Base-by-base conservation (phyloP, 53 echinoderm and acorn worm genomes). In the Holothuria scabra region DNA sequence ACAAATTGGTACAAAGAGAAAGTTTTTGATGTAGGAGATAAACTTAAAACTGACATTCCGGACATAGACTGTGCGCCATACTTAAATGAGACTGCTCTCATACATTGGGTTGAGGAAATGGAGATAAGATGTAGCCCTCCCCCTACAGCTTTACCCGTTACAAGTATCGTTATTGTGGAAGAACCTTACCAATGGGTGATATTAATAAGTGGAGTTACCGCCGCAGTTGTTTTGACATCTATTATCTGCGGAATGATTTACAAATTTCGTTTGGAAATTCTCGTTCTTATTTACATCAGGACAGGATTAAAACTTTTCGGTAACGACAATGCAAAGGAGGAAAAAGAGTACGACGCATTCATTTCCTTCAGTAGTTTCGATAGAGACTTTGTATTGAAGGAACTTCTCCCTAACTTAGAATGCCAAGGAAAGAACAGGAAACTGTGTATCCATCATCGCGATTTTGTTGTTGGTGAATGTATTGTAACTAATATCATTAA, bases 341-440 rank as follows among this genome's bases (percentile, higher is more conserved):
- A 60, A n/a, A 88, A 80, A 66, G 29, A 65, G 12, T 93, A 89
- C 26, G 93, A 93, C 66, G 90, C 90, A 8, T 93, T 93, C 29
- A 74, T 93, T 60, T 93, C 93, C 4, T 93, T 88, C 69, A 90
- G 93, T 31, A 87, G 90, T 60, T 66, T 88, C 1, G 93, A 93
- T 65, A 62, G 64, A 9, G 35, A 76, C 1, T 90, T 87, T 79
- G 93, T 93, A 7, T 52, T 85, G 14, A 58, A 85, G 18, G 87
- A 88, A 49, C 81, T 93, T 55, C 58, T 90, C 5, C 84, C 87
- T 14, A 90, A 82, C 19, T 79, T 93, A 8, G 93, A 93, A 48
- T 68, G 84, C 35, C 83, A 86, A 11, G 46, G 67, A 24, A 86
- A 87, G 11, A 87, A 87, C 19, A 84, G 71, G 49, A 80, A 66